Evolutionary conservation across 2,888 invertebrate genomes (phyloP).

Genomic region (Diloba caeruleocephala): DNA sequence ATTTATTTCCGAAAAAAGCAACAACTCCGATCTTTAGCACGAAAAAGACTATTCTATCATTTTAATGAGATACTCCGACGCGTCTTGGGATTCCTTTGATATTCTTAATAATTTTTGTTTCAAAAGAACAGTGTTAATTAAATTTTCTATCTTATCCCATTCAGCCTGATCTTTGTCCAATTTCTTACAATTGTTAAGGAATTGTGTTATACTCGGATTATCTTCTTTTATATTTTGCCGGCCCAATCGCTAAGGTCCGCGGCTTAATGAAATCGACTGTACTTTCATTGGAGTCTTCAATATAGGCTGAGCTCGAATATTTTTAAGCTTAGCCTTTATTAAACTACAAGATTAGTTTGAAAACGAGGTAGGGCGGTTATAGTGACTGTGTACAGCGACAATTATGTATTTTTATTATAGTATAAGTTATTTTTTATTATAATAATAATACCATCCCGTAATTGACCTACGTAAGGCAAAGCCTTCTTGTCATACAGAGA

Average conservation of each 20-base stretch:
- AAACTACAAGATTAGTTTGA: neutral
- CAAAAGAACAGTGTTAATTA: constrained; percentile 45
- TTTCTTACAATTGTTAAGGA: constrained; percentile 32
- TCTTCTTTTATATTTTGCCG: constrained; percentile 29
- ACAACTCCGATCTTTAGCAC: constrained; percentile 19
- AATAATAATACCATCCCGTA: no score
- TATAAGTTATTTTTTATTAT: no score
- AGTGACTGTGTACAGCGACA: no score
- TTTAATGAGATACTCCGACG: constrained; percentile 36
- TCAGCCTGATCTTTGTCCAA: constrained; percentile 35
- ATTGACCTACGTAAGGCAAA: no score
- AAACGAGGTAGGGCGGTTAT: no score
- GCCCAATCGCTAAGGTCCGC: constrained; percentile 12
- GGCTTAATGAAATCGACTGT: no score
- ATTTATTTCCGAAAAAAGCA: constrained; percentile 4
- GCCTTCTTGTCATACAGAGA: no score
- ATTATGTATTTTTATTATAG: no score
- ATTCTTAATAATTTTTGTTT: constrained; percentile 34
- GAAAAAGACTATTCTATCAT: constrained; percentile 30
- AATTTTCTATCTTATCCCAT: constrained; percentile 39
- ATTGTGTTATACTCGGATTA: constrained; percentile 16
- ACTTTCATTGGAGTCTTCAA: no score
- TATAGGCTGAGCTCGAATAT: no score
- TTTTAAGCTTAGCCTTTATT: neutral
- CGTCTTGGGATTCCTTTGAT: constrained; percentile 28